Evolutionary conservation across 2,797 vertebrate species (phyloP), one percentile per base, ranked within the genome.

Genomic region (Octomys mimax): DNA sequence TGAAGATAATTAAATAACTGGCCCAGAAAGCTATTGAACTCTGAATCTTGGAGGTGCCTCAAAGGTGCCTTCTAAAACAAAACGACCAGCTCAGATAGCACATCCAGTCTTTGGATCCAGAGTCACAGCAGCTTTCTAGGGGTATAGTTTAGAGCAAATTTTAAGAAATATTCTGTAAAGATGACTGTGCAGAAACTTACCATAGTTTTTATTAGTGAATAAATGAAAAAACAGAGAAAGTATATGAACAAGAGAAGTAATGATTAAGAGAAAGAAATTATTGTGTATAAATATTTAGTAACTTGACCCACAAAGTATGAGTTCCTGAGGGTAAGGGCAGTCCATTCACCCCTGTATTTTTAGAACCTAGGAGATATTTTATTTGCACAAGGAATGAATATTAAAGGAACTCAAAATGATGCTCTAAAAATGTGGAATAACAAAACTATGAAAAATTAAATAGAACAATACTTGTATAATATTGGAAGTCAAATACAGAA

Each of bases 241-340:
- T 24, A 14, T 59, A 21, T 14, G 21, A 85, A 85, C 13, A 71
- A 78, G 49, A 89, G 59, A 92, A 82, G 22, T 8, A 42, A 92
- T 75, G 33, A 91, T 26, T 92, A 84, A 86, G 16, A 89, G 57
- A 92, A 82, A 95, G 7, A 92, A 62, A 86, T 79, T 87, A 42
- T 66, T 78, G 6, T 46, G 33, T 19, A 49, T n/a, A 94, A 87
- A 70, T 33, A 91, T 42, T 93, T 88, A n/a, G 88, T 42, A 93
- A 80, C 13, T 52, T 70, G 52, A 18, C 7, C 5, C n/a, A 46
- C 5, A 46, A 95, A 86, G 39, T 46, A 62, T 28, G 31, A 54
- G 6, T 78, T 92, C 66, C 92, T 93, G 19, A 31, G 42, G 3
- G 4, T 46, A 77, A 26, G 16, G 9, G 6, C 5, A 26, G 57